Base-by-base conservation (phyloP, 2,797 vertebrate species). In the Manis javanica region DNA sequence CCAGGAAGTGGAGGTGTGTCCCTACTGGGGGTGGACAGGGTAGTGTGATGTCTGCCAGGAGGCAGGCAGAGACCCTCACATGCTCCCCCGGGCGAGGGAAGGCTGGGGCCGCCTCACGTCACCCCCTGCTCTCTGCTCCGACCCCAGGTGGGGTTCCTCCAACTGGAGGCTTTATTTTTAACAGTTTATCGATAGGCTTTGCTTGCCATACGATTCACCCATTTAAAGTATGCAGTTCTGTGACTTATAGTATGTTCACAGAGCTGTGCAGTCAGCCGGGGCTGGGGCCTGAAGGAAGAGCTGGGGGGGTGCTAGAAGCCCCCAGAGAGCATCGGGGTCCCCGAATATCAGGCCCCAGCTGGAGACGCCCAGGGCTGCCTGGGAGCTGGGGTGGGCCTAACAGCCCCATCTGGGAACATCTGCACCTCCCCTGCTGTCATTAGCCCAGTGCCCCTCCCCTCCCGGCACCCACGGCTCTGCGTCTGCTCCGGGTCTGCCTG, bases 221-320 rank as follows among this genome's bases (percentile, higher is more conserved):
- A 1, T 7, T 74, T 57, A 1, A 7, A 13, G 15, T 2, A 0
- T 53, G 26, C 46, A 13, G 0, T 31, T 0, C 12, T 3, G 0
- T 5, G 82, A 46, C 24, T 72, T 37, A 74, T 37, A n/a, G 74
- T 4, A 1, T 12, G 11, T 13, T 37, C 14, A n/a, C 10, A 2
- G 83, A 71, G 29, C 59, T 42, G 11, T 23, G 23, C 26, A 16
- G 4, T 11, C 26, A 46, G 46, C 10, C 10, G 46, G 46, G 46
- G 46, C 46, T 46, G 46, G 46, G 46, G 9, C 46, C 46, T 46
- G 46, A 46, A 46, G 46, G 46, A 46, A 9, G 46, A 46, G 46
- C 46, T 46, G 46, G 46, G 46, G 46, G 46, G 5, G 24, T 46
- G 46, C 46, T 46, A 46, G 46, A 46, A 46, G 46, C 46, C 46